Evolutionary conservation across 2,113 vertebrate species (phyloP), one percentile per base, ranked within the genome.

Genomic region (Myiopsitta monachus): DNA sequence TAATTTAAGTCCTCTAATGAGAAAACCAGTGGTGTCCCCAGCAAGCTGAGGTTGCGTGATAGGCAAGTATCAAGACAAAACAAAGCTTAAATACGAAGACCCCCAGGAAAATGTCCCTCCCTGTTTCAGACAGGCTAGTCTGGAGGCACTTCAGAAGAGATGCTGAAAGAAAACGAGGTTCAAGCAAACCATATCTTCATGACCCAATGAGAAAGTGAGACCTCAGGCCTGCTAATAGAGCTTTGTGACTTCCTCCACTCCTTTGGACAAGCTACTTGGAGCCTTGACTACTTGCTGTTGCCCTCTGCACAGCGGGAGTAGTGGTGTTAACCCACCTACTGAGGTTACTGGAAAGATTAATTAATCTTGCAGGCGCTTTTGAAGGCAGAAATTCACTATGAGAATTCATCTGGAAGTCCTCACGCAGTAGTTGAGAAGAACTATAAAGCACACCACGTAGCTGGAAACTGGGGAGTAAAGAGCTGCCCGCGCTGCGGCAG

Each of bases 1-100:
- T 96, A 97, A 97, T 96, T 97, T 96, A 96, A 94, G 86, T 92
- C 91, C 81, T 96, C 89, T 97, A 96, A 98, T 77, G 83, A 96
- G 88, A 98, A 98, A 98, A 97, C 74, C 31, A 59, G 67, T 83
- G 73, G 97, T 97, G 96, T 97, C 92, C 83, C 76, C 67, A 81
- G 51, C 6, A 1, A 90, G 41, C 68, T 89, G 88, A 94, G 59
- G 66, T 83, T 96, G 88, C 84, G 17, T 94, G 96, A 95, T 39
- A 69, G 75, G 49, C 63, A 83, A 94, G 78, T 78, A 78, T 82
- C 39, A 92, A 84, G 31, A 72, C 77, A n/a, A 80, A 87, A 67
- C 39, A 87, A 91, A 59, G 23, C 54, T 74, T 70, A 41, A 28
- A 9, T 84, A 73, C 4, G 8, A 88, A 67, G 69, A 72, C 64